Conservation (phyloP, 2,113 vertebrate species). For the Rhinopomastus cyanomelas region DNA sequence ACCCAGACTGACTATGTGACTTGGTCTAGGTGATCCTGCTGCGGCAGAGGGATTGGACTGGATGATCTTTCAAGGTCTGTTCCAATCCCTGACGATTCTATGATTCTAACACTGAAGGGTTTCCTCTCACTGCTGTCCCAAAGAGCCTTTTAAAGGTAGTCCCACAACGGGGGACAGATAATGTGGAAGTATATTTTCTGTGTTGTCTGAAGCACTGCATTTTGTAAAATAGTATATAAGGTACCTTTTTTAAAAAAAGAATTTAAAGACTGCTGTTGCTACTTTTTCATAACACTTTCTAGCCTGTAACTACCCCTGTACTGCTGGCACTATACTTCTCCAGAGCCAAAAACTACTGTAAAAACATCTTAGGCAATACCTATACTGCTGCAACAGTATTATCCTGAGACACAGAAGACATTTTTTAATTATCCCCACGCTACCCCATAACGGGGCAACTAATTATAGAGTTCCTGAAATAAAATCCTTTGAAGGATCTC, state of each 20-base stretch:
- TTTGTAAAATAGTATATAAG: not conserved
- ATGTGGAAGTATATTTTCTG: not conserved
- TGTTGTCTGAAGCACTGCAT: not conserved
- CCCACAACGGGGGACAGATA: not conserved
- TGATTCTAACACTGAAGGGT: not conserved
- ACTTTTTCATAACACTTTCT: not conserved
- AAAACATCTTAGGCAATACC: not conserved
- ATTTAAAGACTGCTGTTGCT: not conserved
- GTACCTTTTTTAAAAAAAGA: not conserved
- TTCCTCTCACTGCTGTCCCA: not conserved
- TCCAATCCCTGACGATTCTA: too few relatives aligned
- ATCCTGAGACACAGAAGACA: not conserved
- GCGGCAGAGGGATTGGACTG: too few relatives aligned
- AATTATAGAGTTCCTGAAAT: not conserved
- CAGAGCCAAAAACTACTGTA: not conserved
- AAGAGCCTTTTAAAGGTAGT: not conserved
- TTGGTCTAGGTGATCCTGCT: too few relatives aligned
- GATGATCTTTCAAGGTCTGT: too few relatives aligned
- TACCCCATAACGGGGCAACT: not conserved
- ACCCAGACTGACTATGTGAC: too few relatives aligned
- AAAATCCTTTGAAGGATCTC: not conserved
- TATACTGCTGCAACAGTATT: not conserved
- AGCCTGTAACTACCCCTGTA: not conserved
- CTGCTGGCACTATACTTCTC: not conserved
- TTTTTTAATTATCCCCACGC: not conserved